Percentiles rank a stretch among this genome's conserved stretches.
Conservation (phyloP, 1,140 invertebrate genomes). For the Gonioctena quinquepunctata region DNA sequence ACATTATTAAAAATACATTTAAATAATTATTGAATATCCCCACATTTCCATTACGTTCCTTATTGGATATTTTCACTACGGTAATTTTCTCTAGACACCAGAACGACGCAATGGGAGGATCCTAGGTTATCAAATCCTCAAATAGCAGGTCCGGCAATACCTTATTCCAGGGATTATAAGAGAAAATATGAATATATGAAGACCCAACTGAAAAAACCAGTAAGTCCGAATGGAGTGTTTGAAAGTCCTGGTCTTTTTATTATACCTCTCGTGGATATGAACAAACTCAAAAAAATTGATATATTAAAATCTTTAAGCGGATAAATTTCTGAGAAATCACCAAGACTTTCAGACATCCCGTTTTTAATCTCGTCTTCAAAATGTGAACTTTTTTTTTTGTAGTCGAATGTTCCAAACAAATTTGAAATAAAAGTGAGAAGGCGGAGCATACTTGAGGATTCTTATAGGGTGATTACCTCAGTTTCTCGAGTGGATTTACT, state of each 20-base stretch:
- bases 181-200: conserved; percentile 98
- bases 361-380: too few species aligned
- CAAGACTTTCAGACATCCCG: too few species aligned
- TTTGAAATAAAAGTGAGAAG: conserved; percentile 95
- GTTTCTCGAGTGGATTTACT: conserved; percentile 82
- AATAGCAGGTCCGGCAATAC: conserved; percentile 95
- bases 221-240: conserved; percentile 64
- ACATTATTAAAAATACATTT: too few species aligned
- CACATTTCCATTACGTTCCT: too few species aligned
- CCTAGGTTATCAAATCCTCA: conserved; percentile 93
- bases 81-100: conserved; percentile 71
- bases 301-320: too few species aligned
- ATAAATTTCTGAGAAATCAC: too few species aligned
- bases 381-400: conserved; percentile 39
- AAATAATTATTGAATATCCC: too few species aligned
- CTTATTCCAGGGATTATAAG: conserved; percentile 98
- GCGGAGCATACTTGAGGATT: conserved; percentile 93
- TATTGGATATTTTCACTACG: background rate
- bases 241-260: background rate
- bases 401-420: conserved; percentile 96
- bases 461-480: conserved; percentile 86
- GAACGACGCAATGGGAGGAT: conserved; percentile 99
- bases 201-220: conserved; percentile 91
- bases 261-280: too few species aligned
- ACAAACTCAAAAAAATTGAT: too few species aligned